Conservation (phyloP, 2,888 invertebrate genomes). For the Agrotis exclamationis region DNA sequence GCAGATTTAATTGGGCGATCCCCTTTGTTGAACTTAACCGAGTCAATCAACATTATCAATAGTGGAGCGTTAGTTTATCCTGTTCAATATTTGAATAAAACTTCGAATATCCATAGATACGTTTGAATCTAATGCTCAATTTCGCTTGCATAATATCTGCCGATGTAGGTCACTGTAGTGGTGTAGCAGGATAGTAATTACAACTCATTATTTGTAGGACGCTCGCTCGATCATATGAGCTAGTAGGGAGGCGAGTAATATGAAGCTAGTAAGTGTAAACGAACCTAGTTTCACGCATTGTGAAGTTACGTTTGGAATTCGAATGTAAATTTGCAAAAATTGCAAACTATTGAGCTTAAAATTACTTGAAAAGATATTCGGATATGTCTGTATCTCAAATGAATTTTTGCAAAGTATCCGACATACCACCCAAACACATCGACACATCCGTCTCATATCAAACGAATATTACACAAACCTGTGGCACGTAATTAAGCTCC, state of each 20-base stretch:
- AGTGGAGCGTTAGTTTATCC: conserved; percentile 63
- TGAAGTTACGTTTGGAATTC: background rate
- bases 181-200: conserved; percentile 35
- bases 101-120: conserved; percentile 53
- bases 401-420: background rate
- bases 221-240: conserved; percentile 13
- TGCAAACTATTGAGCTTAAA: too few relatives aligned
- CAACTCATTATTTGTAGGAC: conserved; percentile 45
- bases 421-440: conserved; percentile 32
- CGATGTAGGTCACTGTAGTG: conserved; percentile 30
- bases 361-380: background rate
- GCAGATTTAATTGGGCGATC: conserved; percentile 64
- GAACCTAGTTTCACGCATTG: background rate
- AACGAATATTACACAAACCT: conserved; percentile 66
- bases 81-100: conserved; percentile 67
- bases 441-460: conserved; percentile 68
- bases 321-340: background rate
- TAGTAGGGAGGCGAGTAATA: conserved; percentile 19
- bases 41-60: conserved; percentile 67
- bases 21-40: conserved; percentile 65
- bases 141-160: conserved; percentile 38
- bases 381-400: background rate
- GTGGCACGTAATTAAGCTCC: conserved; percentile 72
- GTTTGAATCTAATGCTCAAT: conserved; percentile 59
- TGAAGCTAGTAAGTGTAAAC: conserved; percentile 15